A percentile compares a stretch with the other conserved stretches of the same genome.
Evolutionary conservation across 2,888 invertebrate species (phyloP).

Genomic region (Scotopteryx bipunctaria): DNA sequence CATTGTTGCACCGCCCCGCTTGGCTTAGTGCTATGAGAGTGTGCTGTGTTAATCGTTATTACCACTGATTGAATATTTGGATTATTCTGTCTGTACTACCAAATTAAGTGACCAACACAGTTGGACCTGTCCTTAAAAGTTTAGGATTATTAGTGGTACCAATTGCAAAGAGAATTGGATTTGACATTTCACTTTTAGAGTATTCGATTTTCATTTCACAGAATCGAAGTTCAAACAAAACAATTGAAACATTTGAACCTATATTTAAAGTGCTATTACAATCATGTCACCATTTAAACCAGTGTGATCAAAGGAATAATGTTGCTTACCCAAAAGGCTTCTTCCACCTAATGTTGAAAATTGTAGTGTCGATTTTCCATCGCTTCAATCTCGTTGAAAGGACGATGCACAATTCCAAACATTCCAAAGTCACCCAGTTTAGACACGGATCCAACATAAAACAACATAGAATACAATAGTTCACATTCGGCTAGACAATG

Average conservation of each 20-base stretch:
- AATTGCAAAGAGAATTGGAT: no score
- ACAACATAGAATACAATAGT: constrained; percentile 65
- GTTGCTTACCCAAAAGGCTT: no score
- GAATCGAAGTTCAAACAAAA: no score
- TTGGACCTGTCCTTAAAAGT: no score
- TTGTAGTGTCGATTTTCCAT: background rate
- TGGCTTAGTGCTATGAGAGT: constrained; percentile 79
- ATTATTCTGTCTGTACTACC: constrained; percentile 49
- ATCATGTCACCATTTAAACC: no score
- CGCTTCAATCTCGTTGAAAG: background rate
- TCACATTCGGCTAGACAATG: constrained; percentile 70
- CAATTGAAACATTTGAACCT: no score
- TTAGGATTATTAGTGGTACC: no score
- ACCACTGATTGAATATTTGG: constrained; percentile 71
- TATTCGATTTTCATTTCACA: no score
- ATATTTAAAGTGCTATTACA: no score
- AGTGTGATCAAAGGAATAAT: no score
- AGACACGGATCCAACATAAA: constrained; percentile 2
- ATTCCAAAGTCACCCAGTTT: constrained; percentile 2
- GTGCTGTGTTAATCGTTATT: constrained; percentile 74
- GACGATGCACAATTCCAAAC: background rate
- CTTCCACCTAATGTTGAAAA: no score
- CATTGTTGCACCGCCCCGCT: constrained; percentile 66
- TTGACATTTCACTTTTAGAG: no score
- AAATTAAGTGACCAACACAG: constrained; percentile 19